Conservation (phyloP, 2,797 vertebrate genomes). For the Danio albolineatus region DNA sequence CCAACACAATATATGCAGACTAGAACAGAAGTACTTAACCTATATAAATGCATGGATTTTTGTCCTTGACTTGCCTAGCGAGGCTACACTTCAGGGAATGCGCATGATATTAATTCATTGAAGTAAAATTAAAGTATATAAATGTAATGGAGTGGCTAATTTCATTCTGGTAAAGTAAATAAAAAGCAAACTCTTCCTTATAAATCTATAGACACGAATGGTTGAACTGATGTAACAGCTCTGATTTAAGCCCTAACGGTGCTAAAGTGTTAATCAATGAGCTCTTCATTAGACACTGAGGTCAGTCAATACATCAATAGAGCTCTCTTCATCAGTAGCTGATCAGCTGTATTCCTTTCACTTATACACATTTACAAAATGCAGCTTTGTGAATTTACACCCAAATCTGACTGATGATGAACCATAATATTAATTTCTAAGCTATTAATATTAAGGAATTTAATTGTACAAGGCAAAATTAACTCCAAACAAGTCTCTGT, state of each 20-base stretch:
- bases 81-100: slow-evolving; percentile 29
- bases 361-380: background rate
- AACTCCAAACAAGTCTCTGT: background rate
- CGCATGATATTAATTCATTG: background rate
- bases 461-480: background rate
- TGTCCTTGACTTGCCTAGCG: slow-evolving; percentile 49
- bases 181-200: background rate
- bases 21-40: slow-evolving; percentile 59
- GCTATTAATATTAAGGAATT: too few species aligned
- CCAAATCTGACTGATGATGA: background rate
- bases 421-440: too few species aligned
- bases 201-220: too few species aligned
- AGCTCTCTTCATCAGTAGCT: background rate
- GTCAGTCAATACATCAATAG: background rate
- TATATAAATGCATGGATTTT: slow-evolving; percentile 43
- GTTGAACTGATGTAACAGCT: background rate
- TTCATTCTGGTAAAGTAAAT: background rate
- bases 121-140: too few species aligned
- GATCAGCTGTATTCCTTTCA: background rate
- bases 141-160: background rate
- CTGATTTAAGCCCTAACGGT: background rate
- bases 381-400: background rate
- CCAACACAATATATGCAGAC: slow-evolving; percentile 53
- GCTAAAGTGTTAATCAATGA: slow-evolving; percentile 33
- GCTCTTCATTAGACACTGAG: background rate